Base-by-base conservation (phyloP, 2,888 invertebrate species). In the Drosophila borborema region DNA sequence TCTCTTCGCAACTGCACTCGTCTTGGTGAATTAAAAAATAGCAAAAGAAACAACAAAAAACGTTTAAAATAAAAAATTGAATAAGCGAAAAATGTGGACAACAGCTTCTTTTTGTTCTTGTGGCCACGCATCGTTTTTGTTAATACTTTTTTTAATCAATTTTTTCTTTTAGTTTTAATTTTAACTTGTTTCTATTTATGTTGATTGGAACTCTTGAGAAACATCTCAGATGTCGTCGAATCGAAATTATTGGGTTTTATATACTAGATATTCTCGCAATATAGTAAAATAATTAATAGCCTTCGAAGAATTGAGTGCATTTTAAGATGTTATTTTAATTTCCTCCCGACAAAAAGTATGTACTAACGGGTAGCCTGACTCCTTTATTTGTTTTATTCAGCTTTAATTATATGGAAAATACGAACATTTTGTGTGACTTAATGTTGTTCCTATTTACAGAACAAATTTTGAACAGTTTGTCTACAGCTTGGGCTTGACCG, bases 51-150 rank as follows among this genome's bases (percentile, higher is more conserved):
- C 20, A 23, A 14, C 20, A n/a, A 54, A 10, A 68, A 87, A 82
- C 75, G 77, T 77, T 84, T 75, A 82, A 77, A 83, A 86, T 86
- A 86, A 78, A 69, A 80, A 82, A 83, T 72, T 74, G 74, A 74
- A 72, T 62, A 74, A 54, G 59, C 72, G 64, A 71, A 46, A 64
- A 71, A 64, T 69, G 56, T 64, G 66, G 61, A 67, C 69, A 74
- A 51, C 73, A 72, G 72, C 8, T 41, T 58, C 71, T 72, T 71
- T 48, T 61, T 61, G 64, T 71, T 43, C 6, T 28, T 28, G 36
- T 20, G 7, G 28, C 62, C 51, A 72, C 65, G 61, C 72, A 72
- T 59, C 7, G 46, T 59, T 66, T 28, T 60, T 53, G 56, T 51
- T 7, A 10, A 16, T n/a, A 54, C 48, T 51, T 36, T 60, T 23